Evolutionary conservation across 2,113 vertebrate genomes (phyloP), one percentile per base, ranked within the genome.

Genomic region (Macaca nemestrina): DNA sequence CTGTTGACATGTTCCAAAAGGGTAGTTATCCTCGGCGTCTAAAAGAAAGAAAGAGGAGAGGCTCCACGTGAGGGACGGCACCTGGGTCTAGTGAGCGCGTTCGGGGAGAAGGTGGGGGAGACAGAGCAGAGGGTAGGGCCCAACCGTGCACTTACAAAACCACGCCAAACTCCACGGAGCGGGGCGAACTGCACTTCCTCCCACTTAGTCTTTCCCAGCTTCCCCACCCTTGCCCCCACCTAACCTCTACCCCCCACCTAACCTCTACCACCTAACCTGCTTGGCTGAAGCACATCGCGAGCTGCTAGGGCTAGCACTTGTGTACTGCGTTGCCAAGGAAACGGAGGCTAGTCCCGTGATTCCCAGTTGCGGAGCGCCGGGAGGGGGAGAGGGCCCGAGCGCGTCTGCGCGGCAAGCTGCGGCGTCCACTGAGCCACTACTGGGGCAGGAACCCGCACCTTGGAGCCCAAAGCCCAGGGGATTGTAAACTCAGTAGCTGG

Each of bases 1-100:
- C 0, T 99, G 97, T 57, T 99, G 99, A 18, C 95, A 79, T 27
- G 98, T 98, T 50, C 99, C 99, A 48, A 99, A 99, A 0, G 89
- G 91, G 6, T 99, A 93, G 16, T 1, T 75, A 18, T 94, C 83
- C 48, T n/a, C 27, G 0, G 11, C 2, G 48, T 73, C 97, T 98
- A 82, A 79, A 96, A 48, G 64, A 27, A 92, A 92, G 78, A 89
- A 83, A 95, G 82, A 93, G 52, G 13, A 94, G 85, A 97, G 86
- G 97, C 6, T 57, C 25, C 72, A 23, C 3, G 3, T 94, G 25
- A 91, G 73, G 52, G 48, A 23, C 45, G 64, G 7, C 16, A 5
- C 5, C n/a, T 25, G 0, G 1, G 8, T 48, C 70, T 23, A 12
- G 67, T 1, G 45, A 27, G 1, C 6, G 1, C 13, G 3, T 35